These are phyloP conservation scores for Tonatia bakeri DNA, from an alignment of 2,113 vertebrate species.

Conservation along the genomic window DNA sequence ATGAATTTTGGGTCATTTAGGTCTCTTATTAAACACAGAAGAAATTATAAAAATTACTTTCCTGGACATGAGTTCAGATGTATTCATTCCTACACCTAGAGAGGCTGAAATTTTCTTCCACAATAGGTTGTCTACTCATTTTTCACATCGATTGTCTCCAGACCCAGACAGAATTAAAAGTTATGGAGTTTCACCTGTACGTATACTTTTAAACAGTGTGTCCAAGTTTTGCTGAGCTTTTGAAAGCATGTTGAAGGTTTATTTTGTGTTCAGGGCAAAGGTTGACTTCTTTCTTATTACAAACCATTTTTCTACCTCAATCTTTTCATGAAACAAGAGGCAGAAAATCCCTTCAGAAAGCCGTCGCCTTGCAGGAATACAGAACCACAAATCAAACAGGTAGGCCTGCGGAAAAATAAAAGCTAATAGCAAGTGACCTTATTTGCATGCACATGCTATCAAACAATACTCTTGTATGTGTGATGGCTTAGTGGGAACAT, in stretches of 20 bases:
- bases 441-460: constrained; percentile 43
- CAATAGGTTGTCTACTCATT: constrained; percentile 11
- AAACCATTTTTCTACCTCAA: constrained; percentile 41
- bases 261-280: constrained; percentile 51
- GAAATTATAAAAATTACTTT: background rate
- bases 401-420: constrained; percentile 45
- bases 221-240: constrained; percentile 40
- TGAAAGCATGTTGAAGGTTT: constrained; percentile 38
- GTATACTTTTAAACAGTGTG: constrained; percentile 19
- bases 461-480: constrained; percentile 24
- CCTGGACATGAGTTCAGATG: background rate
- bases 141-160: constrained; percentile 12
- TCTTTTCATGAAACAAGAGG: constrained; percentile 34
- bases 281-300: constrained; percentile 56
- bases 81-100: background rate
- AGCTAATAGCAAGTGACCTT: constrained; percentile 44
- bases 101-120: constrained; percentile 20
- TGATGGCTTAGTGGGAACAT: constrained; percentile 64
- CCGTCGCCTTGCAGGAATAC: background rate
- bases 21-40: background rate
- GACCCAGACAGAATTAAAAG: constrained; percentile 36
- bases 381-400: constrained; percentile 49
- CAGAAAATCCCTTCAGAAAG: constrained; percentile 32
- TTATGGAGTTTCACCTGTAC: constrained; percentile 13
- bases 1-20: background rate